Conservation (phyloP, 2,888 invertebrate genomes). For the Prosapia bicincta region DNA sequence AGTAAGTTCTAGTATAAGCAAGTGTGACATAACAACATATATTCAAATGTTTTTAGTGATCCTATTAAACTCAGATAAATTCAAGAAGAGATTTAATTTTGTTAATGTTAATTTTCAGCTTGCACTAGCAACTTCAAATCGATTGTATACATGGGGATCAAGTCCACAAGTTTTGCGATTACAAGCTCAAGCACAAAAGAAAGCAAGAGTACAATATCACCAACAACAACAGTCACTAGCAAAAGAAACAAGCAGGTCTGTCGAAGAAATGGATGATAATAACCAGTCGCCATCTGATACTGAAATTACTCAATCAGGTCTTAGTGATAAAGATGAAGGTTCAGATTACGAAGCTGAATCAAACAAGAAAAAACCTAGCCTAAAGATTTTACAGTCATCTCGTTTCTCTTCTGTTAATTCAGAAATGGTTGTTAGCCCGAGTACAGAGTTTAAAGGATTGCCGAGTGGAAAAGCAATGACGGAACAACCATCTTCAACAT, state of each 20-base stretch:
- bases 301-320: not conserved
- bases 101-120: conserved; percentile 52
- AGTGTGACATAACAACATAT: too few species aligned
- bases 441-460: conserved; percentile 28
- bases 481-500: not conserved
- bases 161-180: conserved; percentile 70
- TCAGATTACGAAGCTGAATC: not conserved
- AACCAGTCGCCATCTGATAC: not conserved
- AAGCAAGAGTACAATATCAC: conserved; percentile 51
- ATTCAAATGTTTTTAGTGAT: too few species aligned
- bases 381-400: conserved; percentile 21
- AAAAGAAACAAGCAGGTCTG: conserved; percentile 25
- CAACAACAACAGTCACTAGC: conserved; percentile 46
- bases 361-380: conserved; percentile 7
- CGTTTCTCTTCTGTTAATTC: conserved; percentile 23
- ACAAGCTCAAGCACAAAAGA: conserved; percentile 60
- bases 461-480: conserved; percentile 8
- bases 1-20: too few species aligned
- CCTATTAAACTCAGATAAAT: too few species aligned
- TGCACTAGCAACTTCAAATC: conserved; percentile 61
- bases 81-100: too few species aligned
- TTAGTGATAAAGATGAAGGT: not conserved
- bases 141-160: conserved; percentile 71
- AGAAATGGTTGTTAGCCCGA: conserved; percentile 29
- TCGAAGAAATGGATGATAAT: not conserved